Evolutionary conservation across 2,113 vertebrate genomes (phyloP).

Genomic region (Drymodes brunneopygia): DNA sequence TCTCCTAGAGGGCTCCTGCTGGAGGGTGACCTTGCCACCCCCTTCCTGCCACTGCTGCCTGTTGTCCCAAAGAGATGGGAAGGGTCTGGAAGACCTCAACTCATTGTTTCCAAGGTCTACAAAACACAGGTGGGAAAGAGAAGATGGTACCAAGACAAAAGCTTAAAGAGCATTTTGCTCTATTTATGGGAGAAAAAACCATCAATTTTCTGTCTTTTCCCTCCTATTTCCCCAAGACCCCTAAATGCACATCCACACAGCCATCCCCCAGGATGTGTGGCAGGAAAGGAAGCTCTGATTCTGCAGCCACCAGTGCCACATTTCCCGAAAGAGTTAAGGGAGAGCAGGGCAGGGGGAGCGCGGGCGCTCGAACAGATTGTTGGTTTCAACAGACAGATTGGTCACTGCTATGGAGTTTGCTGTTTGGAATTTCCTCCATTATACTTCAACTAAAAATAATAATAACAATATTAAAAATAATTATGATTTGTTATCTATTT

Average conservation of each 20-base stretch:
- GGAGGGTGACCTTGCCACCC: neutral
- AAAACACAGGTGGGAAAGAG: neutral
- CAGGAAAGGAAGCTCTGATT: conserved; percentile 8
- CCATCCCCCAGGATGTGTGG: neutral
- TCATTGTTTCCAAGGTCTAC: neutral
- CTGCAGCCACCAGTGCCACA: neutral
- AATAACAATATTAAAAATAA: conserved; percentile 14
- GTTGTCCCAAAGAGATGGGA: neutral
- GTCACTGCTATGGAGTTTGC: conserved; percentile 43
- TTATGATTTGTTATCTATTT: neutral
- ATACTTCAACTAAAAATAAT: neutral
- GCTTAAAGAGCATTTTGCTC: fast-evolving
- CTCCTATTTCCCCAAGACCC: neutral
- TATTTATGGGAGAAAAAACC: neutral
- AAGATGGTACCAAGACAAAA: fast-evolving
- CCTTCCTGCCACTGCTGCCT: neutral
- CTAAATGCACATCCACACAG: neutral
- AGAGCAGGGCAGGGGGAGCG: neutral
- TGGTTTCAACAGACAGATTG: conserved; percentile 64
- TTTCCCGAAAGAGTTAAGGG: neutral
- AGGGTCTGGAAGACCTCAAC: neutral
- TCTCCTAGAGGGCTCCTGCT: neutral
- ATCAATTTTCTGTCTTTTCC: neutral
- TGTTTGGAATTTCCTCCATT: conserved; percentile 21
- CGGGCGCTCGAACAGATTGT: neutral